Evolutionary conservation across 35 echinoderm and acorn worm genomes (phyloP).

Genomic region (Anneissia japonica): DNA sequence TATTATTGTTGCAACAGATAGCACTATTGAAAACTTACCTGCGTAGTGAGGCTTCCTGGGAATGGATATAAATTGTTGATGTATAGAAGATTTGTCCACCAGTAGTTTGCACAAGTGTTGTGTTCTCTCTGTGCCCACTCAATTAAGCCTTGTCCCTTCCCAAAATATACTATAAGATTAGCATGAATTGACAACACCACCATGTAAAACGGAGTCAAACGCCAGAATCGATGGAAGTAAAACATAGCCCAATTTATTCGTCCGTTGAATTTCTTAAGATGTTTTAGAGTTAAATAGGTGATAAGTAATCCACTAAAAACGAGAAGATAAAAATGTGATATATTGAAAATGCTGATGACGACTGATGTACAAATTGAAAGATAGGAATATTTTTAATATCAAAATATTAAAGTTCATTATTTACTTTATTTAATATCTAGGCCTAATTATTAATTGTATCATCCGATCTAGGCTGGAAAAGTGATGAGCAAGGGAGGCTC

Average conservation of each 20-base stretch:
- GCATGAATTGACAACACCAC: constrained; percentile 53
- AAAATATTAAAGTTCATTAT: too few species aligned
- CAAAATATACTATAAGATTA: constrained; percentile 36
- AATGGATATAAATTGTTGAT: constrained; percentile 83
- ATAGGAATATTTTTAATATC: too few species aligned
- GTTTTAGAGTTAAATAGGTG: constrained; percentile 67
- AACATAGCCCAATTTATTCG: constrained; percentile 65
- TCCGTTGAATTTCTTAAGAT: constrained; percentile 36
- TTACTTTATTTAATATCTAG: too few species aligned
- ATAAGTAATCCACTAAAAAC: constrained; percentile 67
- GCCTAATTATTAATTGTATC: too few species aligned
- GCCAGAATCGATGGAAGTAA: constrained; percentile 84
- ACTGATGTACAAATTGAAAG: too few species aligned
- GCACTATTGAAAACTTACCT: too few species aligned
- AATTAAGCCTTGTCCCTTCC: constrained; percentile 11
- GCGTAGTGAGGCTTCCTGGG: constrained; percentile 21
- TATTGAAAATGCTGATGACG: too few species aligned
- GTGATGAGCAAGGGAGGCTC: too few species aligned
- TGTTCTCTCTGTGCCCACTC: neutral
- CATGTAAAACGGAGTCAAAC: constrained; percentile 76
- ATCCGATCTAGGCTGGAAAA: too few species aligned
- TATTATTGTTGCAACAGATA: too few species aligned
- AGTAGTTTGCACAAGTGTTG: constrained; percentile 22
- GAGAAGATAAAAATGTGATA: too few species aligned
- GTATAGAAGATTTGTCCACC: constrained; percentile 84